phyloP scores from a whole-genome alignment of 2,888 invertebrate species.

The Mayetiola destructor region DNA sequence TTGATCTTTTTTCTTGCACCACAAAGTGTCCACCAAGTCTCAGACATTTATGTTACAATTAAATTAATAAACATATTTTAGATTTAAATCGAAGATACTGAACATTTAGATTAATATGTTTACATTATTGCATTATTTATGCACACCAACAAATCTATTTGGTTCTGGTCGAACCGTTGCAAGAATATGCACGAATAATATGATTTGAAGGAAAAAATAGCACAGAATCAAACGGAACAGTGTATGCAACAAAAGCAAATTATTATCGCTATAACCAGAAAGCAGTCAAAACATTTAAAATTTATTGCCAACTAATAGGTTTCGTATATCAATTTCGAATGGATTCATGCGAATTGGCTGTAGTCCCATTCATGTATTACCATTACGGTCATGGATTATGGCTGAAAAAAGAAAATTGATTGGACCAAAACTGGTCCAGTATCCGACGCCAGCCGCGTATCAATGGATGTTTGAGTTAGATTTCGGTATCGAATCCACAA shows the following conservation, averaged over 20 bases:
- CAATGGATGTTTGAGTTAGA: too few species aligned
- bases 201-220: background rate
- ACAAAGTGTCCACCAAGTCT: too few species aligned
- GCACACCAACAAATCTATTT: background rate
- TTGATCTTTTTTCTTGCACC: too few species aligned
- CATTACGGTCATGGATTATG: too few species aligned
- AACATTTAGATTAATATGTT: constrained; percentile 11
- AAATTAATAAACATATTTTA: constrained; percentile 12
- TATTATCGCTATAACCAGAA: background rate
- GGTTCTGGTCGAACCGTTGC: background rate
- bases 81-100: constrained; percentile 1
- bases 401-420: too few species aligned
- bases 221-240: background rate
- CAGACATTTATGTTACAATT: constrained; percentile 6
- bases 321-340: too few species aligned
- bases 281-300: constrained; percentile 4
- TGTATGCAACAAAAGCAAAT: constrained; percentile 3
- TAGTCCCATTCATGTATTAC: too few species aligned
- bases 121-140: constrained; percentile 6
- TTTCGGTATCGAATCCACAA: too few species aligned
- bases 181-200: too few species aligned
- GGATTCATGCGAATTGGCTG: too few species aligned
- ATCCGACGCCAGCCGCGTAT: too few species aligned
- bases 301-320: constrained; percentile 4
- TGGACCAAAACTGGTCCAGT: too few species aligned